Base-by-base conservation (phyloP, 2,888 invertebrate species). In the Caenorhabditis sp. region DNA sequence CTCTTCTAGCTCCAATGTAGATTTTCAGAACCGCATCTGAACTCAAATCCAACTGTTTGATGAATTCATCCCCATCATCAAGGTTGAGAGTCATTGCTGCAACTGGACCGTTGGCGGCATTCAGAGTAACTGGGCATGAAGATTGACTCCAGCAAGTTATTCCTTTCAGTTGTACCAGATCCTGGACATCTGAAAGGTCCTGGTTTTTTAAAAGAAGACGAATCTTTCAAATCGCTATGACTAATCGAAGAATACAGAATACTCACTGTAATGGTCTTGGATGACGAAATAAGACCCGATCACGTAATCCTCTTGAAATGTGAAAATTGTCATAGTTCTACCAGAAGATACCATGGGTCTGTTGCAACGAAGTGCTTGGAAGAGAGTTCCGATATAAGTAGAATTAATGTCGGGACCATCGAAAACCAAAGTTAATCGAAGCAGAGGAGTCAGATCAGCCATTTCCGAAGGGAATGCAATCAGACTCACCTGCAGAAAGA, bases 81-180 rank as follows among this genome's bases (percentile, higher is more conserved):
- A n/a, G 2, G 31, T 79, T 79, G 47, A 70, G 31, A 16, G 70
- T 70, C 63, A 79, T 79, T 26, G 77, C 69, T 14, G 70, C 54
- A 26, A 69, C 77, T 10, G 77, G 77, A 44, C 77, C 77, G 14
- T 70, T 63, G 8, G 28, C 26, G n/a, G 77, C 77, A 35, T 70
- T 56, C 14, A 79, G 22, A 4, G 77, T 79, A 1, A 79, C 54
- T 16, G 70, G 70, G 24, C 77, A 79, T n/a, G 77, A 79, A 2
- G 70, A 44, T 12, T 70, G 28, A 38, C 70, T 79, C 77, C 70
- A 70, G 38, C 77, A 79, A 4, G 70, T 79, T 14, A 79, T 56
- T 31, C 77, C 77, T 38, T 31, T 54, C 14, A 54, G 44, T 44
- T 47, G 63, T 3, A 12, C 16, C 26, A 79, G 12, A 3, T 47